Evolutionary conservation across 2,888 invertebrate species (phyloP).

Genomic region (Galerucella nymphaeae): DNA sequence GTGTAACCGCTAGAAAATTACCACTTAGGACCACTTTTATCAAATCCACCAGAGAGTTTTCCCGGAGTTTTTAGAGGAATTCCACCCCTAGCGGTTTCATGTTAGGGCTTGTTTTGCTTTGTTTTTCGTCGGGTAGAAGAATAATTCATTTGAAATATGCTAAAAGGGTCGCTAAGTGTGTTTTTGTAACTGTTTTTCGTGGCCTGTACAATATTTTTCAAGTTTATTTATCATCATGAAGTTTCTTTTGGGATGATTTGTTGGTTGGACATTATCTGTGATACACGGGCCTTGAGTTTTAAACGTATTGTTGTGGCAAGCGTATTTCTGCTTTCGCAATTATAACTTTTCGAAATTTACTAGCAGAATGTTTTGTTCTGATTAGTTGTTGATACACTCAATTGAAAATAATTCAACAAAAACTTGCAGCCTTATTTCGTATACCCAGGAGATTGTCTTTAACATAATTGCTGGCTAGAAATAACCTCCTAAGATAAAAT

Average conservation of each 20-base stretch:
- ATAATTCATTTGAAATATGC: constrained; percentile 58
- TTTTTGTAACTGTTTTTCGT: constrained; percentile 41
- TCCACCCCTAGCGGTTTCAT: constrained; percentile 40
- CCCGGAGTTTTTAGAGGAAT: constrained; percentile 42
- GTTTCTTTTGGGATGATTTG: constrained; percentile 18
- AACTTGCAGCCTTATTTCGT: no score
- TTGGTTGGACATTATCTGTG: constrained; percentile 1
- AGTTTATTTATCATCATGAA: constrained; percentile 30
- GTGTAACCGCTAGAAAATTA: constrained; percentile 61
- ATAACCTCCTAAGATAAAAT: no score
- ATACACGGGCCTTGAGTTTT: background rate
- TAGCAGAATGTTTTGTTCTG: no score
- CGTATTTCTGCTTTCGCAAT: background rate
- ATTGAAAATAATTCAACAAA: no score
- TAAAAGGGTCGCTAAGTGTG: constrained; percentile 52
- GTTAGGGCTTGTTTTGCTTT: constrained; percentile 45
- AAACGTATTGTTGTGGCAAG: background rate
- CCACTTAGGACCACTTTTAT: constrained; percentile 61
- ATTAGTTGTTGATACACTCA: no score
- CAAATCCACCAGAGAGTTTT: constrained; percentile 52
- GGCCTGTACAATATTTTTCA: constrained; percentile 39
- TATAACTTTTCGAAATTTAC: background rate
- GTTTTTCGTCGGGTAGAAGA: constrained; percentile 42
- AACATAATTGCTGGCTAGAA: no score
- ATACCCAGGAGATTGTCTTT: no score